Evolutionary conservation across 2,888 invertebrate genomes (phyloP), one percentile per base, ranked within the genome.

Genomic region (Apamea epomidion): DNA sequence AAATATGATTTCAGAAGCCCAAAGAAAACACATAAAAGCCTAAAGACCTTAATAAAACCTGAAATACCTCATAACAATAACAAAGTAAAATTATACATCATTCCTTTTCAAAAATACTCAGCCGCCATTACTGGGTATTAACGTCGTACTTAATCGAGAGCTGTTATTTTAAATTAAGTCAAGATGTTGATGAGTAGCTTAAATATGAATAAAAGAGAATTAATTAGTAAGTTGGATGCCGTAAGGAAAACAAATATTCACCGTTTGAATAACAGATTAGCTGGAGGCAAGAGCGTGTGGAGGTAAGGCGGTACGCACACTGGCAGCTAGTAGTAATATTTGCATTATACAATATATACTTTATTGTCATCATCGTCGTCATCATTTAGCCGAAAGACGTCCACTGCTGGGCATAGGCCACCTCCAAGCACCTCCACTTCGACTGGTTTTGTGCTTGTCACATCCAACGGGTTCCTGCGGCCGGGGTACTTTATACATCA

Each of bases 131-230:
- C 74, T 54, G 25, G 48, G 42, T 81, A 84, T 78, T 84, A 84
- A 82, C 68, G 78, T 45, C 74, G 18, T 80, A 80, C 81, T 81
- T 90, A 87, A 83, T 86, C 76, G 69, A 72, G 81, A 78, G 76
- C 78, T 86, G 87, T 90, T 89, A 88, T 90, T 86, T 54, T 84
- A 80, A 85, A 84, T 88, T 80, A 84, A 88, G 84, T 76, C 74
- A 80, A 84, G 85, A 83, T 87, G 83, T 81, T 87, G 87, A 88
- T 83, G 90, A 87, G 87, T 80, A 82, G 76, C 89, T 88, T 87
- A 84, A 91, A 86, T 90, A 90, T 89, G 86, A 88, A 90, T 89
- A 88, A 91, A 91, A 91, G 82, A 85, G 90, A 91, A 91, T 91
- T 87, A 90, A 87, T 88, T 85, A 82, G 77, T 85, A 77, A 87